These are phyloP conservation scores for Drosophila truncata DNA, from an alignment of 1,140 invertebrate species.

Conservation along the genomic window DNA sequence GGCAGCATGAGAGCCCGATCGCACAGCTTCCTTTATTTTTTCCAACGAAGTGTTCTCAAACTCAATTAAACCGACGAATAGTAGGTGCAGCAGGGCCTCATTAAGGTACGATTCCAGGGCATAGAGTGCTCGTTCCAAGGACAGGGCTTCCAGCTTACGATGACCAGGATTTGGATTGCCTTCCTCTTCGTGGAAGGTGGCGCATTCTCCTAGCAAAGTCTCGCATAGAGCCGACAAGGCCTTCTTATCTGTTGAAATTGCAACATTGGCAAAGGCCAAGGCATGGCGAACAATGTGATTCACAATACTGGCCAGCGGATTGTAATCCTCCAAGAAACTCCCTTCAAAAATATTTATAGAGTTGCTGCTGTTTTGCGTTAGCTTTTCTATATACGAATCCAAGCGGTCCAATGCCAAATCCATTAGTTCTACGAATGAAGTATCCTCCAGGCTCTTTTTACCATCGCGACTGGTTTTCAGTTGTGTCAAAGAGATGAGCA, in stretches of 20 bases:
- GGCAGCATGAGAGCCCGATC: constrained; percentile 4
- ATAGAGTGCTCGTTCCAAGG: constrained; percentile 62
- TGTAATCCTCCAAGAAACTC: constrained; percentile 10
- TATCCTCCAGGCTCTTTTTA: constrained; percentile 47
- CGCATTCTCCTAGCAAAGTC: constrained; percentile 66
- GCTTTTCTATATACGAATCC: constrained; percentile 54
- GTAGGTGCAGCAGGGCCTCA: constrained; percentile 66
- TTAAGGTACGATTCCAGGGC: constrained; percentile 73
- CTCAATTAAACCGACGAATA: constrained; percentile 64
- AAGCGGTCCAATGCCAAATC: constrained; percentile 69
- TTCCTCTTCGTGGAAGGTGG: constrained; percentile 54
- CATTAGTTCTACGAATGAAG: constrained; percentile 68
- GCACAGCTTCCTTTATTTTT: constrained; percentile 40
- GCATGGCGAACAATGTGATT: constrained; percentile 67
- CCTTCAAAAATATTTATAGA: constrained; percentile 3
- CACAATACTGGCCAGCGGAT: constrained; percentile 50
- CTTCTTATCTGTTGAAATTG: constrained; percentile 67
- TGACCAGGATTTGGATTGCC: constrained; percentile 39
- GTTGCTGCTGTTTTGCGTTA: background rate
- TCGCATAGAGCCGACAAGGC: constrained; percentile 71
- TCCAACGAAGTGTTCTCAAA: constrained; percentile 52
- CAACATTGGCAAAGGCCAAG: constrained; percentile 81
- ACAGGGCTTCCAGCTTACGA: constrained; percentile 70
- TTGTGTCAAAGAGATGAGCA: constrained; percentile 43
- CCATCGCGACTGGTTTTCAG: constrained; percentile 15